These are phyloP conservation scores for Macrostomum cliftonense DNA, from an alignment of 2,888 invertebrate genomes.

Conservation along the genomic window DNA sequence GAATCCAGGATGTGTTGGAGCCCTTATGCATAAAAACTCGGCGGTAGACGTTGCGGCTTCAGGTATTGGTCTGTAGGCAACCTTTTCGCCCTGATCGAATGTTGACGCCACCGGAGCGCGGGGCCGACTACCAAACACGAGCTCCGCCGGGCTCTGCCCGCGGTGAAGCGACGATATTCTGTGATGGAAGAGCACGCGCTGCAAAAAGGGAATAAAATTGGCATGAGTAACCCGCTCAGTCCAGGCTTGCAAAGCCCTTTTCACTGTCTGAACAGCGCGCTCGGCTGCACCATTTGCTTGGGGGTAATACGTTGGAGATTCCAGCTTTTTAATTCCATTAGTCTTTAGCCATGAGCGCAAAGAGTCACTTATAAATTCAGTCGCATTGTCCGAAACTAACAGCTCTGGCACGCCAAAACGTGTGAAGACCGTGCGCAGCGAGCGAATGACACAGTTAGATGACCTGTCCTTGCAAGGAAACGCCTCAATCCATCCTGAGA, in stretches of 20 bases:
- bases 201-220: not conserved
- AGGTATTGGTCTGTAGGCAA: constrained; percentile 1
- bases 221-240: not conserved
- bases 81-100: constrained; percentile 1
- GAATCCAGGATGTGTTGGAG: constrained; percentile 5
- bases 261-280: not conserved
- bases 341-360: too few species aligned
- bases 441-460: constrained; percentile 1
- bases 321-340: not conserved
- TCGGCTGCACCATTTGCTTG: constrained; percentile 1
- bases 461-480: too few species aligned
- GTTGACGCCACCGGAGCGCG: not conserved
- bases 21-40: constrained; percentile 5
- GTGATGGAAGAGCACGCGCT: constrained; percentile 6
- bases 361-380: not conserved
- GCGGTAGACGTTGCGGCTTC: not conserved
- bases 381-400: constrained; percentile 6
- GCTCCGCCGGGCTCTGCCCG: too few species aligned
- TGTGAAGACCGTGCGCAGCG: constrained; percentile 5
- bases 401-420: constrained; percentile 7
- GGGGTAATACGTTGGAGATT: constrained; percentile 2
- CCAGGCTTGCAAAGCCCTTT: not conserved
- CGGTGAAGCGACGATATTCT: not conserved
- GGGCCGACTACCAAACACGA: not conserved
- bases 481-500: too few species aligned